Percentiles rank a stretch among this genome's conserved stretches.
These are phyloP conservation scores for Diplodus sargus DNA, from an alignment of 2,797 vertebrate genomes.

Conservation along the genomic window DNA sequence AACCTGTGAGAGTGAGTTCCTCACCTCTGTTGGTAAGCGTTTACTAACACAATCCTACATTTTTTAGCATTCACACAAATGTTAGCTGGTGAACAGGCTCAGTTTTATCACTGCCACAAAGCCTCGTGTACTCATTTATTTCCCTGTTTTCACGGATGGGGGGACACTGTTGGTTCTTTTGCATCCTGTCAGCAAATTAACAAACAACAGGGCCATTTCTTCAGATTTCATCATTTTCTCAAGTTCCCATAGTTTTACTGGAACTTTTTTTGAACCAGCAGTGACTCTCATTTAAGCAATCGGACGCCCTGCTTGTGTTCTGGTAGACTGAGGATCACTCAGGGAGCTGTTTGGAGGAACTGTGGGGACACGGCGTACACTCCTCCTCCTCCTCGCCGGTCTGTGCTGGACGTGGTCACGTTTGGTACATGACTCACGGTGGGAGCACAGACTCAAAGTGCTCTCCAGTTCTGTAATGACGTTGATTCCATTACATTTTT, in stretches of 20 bases:
- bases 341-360: not conserved
- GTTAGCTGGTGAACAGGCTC: not conserved
- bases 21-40: not conserved
- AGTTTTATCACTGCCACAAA: not conserved
- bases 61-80: not conserved
- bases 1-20: not conserved
- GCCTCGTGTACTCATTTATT: too few species aligned
- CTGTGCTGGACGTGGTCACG: not conserved
- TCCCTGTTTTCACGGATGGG: not conserved
- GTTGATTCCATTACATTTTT: not conserved
- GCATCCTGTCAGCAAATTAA: constrained; percentile 11
- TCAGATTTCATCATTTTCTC: constrained; percentile 21
- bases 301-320: constrained; percentile 5
- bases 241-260: constrained; percentile 16
- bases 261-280: constrained; percentile 21
- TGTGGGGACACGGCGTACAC: constrained; percentile 22
- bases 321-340: constrained; percentile 35
- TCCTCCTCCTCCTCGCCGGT: not conserved
- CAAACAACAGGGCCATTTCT: constrained; percentile 3
- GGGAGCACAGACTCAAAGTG: not conserved
- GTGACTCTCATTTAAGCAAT: not conserved
- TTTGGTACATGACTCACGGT: not conserved
- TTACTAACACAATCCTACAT: not conserved
- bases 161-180: not conserved
- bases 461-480: not conserved